Evolutionary conservation across 1,140 invertebrate species (phyloP), one percentile per base, ranked within the genome.

Genomic region (Epicauta chinensis): DNA sequence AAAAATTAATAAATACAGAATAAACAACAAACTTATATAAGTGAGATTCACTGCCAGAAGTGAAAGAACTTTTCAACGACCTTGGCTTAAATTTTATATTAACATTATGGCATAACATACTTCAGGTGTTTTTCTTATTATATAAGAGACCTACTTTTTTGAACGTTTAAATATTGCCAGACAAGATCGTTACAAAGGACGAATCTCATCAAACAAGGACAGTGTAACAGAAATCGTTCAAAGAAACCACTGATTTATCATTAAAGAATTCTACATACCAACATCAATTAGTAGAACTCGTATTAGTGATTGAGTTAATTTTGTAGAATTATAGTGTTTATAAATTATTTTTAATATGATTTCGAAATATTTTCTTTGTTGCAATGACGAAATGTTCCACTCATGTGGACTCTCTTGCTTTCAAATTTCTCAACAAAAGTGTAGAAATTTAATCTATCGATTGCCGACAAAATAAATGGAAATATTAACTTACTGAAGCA

Each of bases 31-130:
- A 23, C 23, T 23, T 23, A 51, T 51, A 52, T 53, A 61, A 61
- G 52, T 34, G 53, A 58, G 59, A 56, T 61, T 61, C 59, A 61
- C 23, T 61, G 56, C 59, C 56, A 61, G 51, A 61, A 61, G 59
- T 61, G 59, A 61, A 61, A 61, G 59, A 61, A 61, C 59, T 61
- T 58, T 59, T 54, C 14, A 17, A 42, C 55, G 51, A 57, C 55
- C 55, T 57, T 57, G 55, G 55, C 51, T 57, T 45, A 39, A 53
- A 53, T 57, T 51, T 56, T 40, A 35, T 34, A 10, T 44, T 34
- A 35, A 36, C 37, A 48, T 48, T 57, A 53, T 53, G 43, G 50
- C 50, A 57, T 50, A 48, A 32, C 47, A 31, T 49, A 35, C 38
- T 49, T 49, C 46, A 49, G 46, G 15, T 47, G 45, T 16, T 39